Evolutionary conservation across 2,797 vertebrate species (phyloP).

Genomic region (Anableps anableps): DNA sequence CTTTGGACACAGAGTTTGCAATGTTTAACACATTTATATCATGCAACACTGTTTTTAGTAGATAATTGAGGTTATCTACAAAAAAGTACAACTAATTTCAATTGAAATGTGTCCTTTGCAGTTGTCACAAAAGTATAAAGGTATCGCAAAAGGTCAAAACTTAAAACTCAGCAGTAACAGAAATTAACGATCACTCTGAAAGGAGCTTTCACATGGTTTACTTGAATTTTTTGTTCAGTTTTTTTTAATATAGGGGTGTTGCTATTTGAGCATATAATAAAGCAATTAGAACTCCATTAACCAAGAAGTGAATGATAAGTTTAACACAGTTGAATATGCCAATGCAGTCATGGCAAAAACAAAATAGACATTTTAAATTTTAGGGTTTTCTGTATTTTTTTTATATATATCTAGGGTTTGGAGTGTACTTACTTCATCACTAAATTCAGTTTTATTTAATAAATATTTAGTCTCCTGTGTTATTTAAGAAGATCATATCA

Average conservation of each 20-base stretch:
- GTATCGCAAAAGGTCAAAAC: no score
- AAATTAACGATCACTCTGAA: no score
- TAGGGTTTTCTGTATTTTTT: background rate
- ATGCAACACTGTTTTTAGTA: background rate
- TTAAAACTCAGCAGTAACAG: no score
- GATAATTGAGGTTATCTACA: background rate
- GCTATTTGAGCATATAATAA: background rate
- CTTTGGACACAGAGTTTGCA: background rate
- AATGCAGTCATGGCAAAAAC: background rate
- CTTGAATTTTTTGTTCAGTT: no score
- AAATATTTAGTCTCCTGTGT: no score
- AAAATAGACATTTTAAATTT: background rate
- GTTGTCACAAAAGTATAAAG: no score
- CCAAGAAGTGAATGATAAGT: background rate
- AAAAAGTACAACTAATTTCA: no score
- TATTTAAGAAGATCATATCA: no score
- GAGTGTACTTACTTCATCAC: no score
- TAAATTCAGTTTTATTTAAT: background rate
- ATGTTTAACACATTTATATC: background rate
- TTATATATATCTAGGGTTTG: no score
- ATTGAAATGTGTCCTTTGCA: no score
- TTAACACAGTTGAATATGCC: background rate
- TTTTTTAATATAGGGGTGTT: background rate
- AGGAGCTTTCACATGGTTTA: no score
- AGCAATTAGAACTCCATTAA: background rate